Base-by-base conservation (phyloP, 1,140 invertebrate genomes). In the Samia ricini region DNA sequence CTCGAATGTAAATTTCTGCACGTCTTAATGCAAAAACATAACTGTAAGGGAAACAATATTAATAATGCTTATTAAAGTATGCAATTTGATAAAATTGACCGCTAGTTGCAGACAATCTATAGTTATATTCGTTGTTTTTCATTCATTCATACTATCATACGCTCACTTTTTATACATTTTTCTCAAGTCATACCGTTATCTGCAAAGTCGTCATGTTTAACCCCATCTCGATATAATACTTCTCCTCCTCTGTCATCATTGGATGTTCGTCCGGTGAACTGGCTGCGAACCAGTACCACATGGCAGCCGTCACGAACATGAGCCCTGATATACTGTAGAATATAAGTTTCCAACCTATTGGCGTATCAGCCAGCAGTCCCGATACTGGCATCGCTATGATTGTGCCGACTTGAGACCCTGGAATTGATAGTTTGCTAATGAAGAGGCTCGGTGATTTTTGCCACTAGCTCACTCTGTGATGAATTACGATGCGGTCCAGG, bases 261-360 rank as follows among this genome's bases (percentile, higher is more conserved):
- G 79, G 83, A 60, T 93, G 93, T 2, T 92, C 83, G 0, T 82
- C 75, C 0, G 98, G 97, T 4, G 91, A 89, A 73, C 95, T 94
- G 0, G 93, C 92, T 0, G 94, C 93, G 36, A 94, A 90, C 49
- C 93, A 85, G 42, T 92, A 84, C 92, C 95, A 97, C 0, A 93
- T 6, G 0, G 92, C 64, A 7, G 92, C 91, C 92, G 94, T 95
- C 0, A 91, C 0, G 0, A 95, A 64, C 12, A 93, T 91, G 0
- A 94, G 62, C 4, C 73, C 88, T 60, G 96, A 96, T 74, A 96
- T 95, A 0, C 94, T 76, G 73, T 97, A 97, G 79, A 96, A 97
- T 6, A 95, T 93, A 19, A 93, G 91, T 0, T 95, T 95, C 96
- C 96, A 97, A 0, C 96, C 96, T 2, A 92, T 65, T 0, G 66